Evolutionary conservation across 2,113 vertebrate genomes (phyloP).

Genomic region (Myxocyprinus asiaticus): DNA sequence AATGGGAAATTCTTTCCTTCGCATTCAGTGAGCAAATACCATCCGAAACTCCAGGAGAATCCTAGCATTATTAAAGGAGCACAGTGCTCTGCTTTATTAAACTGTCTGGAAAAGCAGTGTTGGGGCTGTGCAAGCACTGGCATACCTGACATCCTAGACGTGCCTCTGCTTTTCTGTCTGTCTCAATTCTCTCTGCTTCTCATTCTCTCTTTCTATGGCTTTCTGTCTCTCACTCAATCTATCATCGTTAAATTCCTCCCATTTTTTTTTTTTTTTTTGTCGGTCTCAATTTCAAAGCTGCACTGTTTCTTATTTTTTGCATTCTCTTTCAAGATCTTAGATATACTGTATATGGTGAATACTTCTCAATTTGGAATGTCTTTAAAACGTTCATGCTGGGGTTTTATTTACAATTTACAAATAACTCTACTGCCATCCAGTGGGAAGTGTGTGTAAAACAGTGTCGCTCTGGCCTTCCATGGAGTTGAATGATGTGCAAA

Average conservation of each 20-base stretch:
- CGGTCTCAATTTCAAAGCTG: slow-evolving; percentile 42
- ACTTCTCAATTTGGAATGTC: background rate
- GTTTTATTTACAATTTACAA: background rate
- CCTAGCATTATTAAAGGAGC: slow-evolving; percentile 64
- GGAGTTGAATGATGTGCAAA: too few species aligned
- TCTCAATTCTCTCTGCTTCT: slow-evolving; percentile 39
- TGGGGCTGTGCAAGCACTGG: slow-evolving; percentile 15
- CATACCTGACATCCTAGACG: slow-evolving; percentile 19
- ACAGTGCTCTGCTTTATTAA: slow-evolving; percentile 52
- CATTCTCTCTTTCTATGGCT: slow-evolving; percentile 40
- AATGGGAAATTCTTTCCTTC: slow-evolving; percentile 69
- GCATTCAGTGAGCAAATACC: slow-evolving; percentile 49
- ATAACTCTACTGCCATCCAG: slow-evolving; percentile 73
- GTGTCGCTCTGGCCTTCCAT: too few species aligned
- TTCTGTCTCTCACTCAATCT: slow-evolving; percentile 25
- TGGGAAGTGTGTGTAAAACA: slow-evolving; percentile 41
- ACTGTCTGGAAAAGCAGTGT: slow-evolving; percentile 48
- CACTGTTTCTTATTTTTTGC: slow-evolving; percentile 35
- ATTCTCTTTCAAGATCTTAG: slow-evolving; percentile 33
- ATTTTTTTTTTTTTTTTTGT: background rate
- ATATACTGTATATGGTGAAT: background rate
- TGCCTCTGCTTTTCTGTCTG: slow-evolving; percentile 39
- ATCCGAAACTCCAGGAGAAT: slow-evolving; percentile 61
- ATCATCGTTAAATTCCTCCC: background rate
- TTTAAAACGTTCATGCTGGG: too few species aligned